Percentiles rank a stretch among this genome's conserved stretches.
phyloP scores from a whole-genome alignment of 2,888 invertebrate species.

The Petrolisthes manimaculis region DNA sequence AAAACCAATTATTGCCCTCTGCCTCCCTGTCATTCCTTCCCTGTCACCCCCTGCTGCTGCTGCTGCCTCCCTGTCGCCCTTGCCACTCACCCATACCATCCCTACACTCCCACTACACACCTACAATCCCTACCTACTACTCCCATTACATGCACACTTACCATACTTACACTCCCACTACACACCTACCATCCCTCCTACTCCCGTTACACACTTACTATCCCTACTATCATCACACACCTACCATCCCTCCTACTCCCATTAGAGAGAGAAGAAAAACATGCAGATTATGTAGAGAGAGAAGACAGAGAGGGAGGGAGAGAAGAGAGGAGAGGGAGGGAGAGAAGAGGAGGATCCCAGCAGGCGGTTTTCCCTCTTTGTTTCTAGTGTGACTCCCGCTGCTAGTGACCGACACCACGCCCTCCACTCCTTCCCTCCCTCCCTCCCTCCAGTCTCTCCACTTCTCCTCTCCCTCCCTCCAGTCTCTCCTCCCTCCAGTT shows the following conservation, averaged over 20 bases:
- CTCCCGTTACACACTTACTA: background rate
- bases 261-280: too few species aligned
- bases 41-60: background rate
- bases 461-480: too few species aligned
- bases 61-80: background rate
- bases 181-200: background rate
- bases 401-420: slow-evolving; percentile 29
- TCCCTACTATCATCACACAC: too few species aligned
- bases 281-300: slow-evolving; percentile 2
- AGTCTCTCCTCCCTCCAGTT: too few species aligned
- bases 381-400: slow-evolving; percentile 57
- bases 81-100: background rate
- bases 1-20: slow-evolving; percentile 41
- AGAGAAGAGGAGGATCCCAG: slow-evolving; percentile 14
- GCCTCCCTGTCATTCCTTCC: background rate
- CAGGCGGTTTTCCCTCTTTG: slow-evolving; percentile 49
- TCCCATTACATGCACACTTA: background rate
- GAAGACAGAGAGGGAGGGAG: too few species aligned
- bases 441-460: too few species aligned
- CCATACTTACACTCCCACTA: background rate
- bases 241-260: too few species aligned
- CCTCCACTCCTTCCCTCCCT: background rate
- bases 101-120: background rate
- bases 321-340: too few species aligned
- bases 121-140: background rate